Conservation (phyloP, 2,888 invertebrate genomes). For the Phasia obesa region DNA sequence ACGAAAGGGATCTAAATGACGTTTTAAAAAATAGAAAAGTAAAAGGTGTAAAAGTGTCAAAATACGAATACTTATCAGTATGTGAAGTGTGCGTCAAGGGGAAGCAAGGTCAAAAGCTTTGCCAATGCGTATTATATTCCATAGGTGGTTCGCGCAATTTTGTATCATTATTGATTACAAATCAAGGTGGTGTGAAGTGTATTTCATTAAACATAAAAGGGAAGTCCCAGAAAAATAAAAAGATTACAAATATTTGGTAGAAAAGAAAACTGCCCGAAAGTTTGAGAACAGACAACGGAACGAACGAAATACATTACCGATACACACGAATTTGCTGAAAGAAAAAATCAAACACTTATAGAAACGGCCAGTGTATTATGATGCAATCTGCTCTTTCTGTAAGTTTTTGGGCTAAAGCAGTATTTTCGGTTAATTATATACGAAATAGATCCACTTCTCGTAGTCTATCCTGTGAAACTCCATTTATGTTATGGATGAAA, state of each 20-base stretch:
- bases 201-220: too few relatives aligned
- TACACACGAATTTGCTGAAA: neutral
- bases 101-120: neutral
- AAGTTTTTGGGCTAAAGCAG: conserved; percentile 2
- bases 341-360: neutral
- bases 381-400: neutral
- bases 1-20: too few relatives aligned
- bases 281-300: too few relatives aligned
- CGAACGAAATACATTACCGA: neutral
- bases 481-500: neutral
- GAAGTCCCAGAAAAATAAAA: too few relatives aligned
- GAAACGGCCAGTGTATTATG: conserved; percentile 7
- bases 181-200: neutral
- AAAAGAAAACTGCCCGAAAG: too few relatives aligned
- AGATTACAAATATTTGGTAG: too few relatives aligned
- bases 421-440: neutral
- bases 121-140: neutral
- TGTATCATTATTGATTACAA: neutral
- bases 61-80: neutral
- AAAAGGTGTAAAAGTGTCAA: too few relatives aligned
- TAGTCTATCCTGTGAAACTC: neutral
- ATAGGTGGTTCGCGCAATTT: neutral
- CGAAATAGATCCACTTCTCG: neutral
- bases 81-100: neutral
- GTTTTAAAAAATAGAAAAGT: too few relatives aligned